Base-by-base conservation (phyloP, 37 sponge, comb jelly and placozoan genomes). In the Cliona cf. orientalis region DNA sequence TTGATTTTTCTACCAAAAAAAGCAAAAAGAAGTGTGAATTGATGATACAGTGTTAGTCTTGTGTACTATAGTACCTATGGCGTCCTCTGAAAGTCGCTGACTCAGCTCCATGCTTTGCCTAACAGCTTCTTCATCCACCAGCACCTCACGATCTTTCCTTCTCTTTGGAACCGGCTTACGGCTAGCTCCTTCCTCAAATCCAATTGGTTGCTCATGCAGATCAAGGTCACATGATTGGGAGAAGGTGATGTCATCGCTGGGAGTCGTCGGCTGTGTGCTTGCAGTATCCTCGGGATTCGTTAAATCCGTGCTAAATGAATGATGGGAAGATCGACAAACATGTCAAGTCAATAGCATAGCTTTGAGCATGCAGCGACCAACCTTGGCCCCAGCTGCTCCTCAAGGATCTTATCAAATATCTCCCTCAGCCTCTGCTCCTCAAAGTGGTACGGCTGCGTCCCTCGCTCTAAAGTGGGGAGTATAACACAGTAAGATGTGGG, bases 171-270 rank as follows among this genome's bases (percentile, higher is more conserved):
- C 39, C 3, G 56, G 31, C 46, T 64, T 34, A 32, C 29, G 2
- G 25, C 25, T 23, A 42, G 46, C 42, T 1, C 22, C 59, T 3
- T 37, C 76, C 76, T 59, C 76, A 35, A 25, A 22, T 14, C 26
- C 35, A 28, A 45, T 42, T 29, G 78, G 64, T 36, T 14, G 66
- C 11, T 41, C 2, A 53, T 80, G 81, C 21, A 72, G 22, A 23
- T 82, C 83, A 33, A 42, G n/a, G 43, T 82, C 73, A 71, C 83
- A 58, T 29, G 83, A 84, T 70, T 76, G 84, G 31, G 76, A 49
- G 57, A 46, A 32, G 70, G 25, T 9, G 70, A 44, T 3, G 3
- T 9, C 29, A 11, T 42, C 4, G 43, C 42, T 38, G 23, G 40
- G 42, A 21, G 6, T 69, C 29, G 56, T 32, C 70, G 38, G 22